Percentiles rank a stretch among this genome's conserved stretches.
Conservation (phyloP, 2,888 invertebrate species). For the Digitonthophagus gazella region DNA sequence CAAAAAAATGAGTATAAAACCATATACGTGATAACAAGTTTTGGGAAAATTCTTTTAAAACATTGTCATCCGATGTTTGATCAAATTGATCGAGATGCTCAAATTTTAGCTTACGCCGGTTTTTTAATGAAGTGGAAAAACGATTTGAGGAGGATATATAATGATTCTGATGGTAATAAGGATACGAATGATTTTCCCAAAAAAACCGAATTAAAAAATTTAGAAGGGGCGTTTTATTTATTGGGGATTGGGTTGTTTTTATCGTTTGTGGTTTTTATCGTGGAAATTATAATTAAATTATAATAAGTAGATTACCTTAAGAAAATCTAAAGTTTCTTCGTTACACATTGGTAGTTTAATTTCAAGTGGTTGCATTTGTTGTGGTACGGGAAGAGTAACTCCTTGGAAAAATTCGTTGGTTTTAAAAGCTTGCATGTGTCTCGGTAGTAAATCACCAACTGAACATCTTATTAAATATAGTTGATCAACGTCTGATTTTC, state of each 20-base stretch:
- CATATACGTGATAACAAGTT: background rate
- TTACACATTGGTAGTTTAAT: constrained; percentile 78
- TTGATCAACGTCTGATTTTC: constrained; percentile 98
- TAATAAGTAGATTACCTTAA: constrained; percentile 61
- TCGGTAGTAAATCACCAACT: constrained; percentile 86
- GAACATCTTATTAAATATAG: constrained; percentile 93
- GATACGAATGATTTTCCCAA: background rate
- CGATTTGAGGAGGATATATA: background rate
- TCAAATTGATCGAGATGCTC: constrained; percentile 3
- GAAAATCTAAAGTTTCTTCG: constrained; percentile 75
- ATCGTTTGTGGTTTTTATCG: background rate
- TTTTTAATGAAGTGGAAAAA: background rate
- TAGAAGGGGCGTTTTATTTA: background rate
- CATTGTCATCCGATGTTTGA: constrained; percentile 15
- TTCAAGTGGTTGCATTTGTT: constrained; percentile 79
- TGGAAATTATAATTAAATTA: background rate
- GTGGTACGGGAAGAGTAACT: constrained; percentile 88
- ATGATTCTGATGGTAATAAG: background rate
- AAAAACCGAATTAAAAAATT: background rate
- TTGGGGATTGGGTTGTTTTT: background rate
- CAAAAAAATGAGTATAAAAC: constrained; percentile 2
- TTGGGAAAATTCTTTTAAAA: background rate
- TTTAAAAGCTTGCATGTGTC: constrained; percentile 95
- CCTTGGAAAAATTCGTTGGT: constrained; percentile 92
- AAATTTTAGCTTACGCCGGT: background rate